These are phyloP conservation scores for Himalopsyche tibetana DNA, from an alignment of 2,888 invertebrate genomes.

Conservation along the genomic window DNA sequence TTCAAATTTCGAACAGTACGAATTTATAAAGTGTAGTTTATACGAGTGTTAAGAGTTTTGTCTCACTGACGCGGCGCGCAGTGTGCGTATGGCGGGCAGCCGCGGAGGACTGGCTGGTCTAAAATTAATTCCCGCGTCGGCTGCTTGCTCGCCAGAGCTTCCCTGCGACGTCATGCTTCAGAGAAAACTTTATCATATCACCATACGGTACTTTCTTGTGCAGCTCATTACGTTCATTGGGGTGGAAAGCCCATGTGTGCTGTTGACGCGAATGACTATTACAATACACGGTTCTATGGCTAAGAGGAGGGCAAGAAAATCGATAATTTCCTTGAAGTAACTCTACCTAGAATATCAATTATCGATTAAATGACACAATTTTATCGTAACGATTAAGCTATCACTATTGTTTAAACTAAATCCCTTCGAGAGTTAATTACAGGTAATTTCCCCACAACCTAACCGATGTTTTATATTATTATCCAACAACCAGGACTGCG, in stretches of 20 bases:
- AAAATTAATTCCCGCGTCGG: conserved; percentile 62
- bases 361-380: no score
- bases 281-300: no score
- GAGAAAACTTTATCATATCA: conserved; percentile 39
- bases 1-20: conserved; percentile 52
- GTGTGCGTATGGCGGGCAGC: conserved; percentile 76
- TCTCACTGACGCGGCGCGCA: conserved; percentile 69
- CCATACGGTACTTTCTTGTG: conserved; percentile 18
- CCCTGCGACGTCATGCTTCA: conserved; percentile 45
- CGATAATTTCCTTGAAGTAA: no score
- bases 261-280: background rate
- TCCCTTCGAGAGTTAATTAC: no score
- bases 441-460: no score
- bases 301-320: no score
- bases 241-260: conserved; percentile 14
- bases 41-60: conserved; percentile 44
- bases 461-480: no score
- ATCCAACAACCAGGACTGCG: no score
- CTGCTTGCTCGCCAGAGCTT: conserved; percentile 50
- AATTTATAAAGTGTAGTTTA: conserved; percentile 45
- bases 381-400: no score
- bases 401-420: no score
- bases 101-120: conserved; percentile 70
- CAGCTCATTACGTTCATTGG: conserved; percentile 3
- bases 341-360: no score